Conservation (phyloP, 30 jellyfish, hydroid and myxozoan genomes). For the Sanderia malayensis region DNA sequence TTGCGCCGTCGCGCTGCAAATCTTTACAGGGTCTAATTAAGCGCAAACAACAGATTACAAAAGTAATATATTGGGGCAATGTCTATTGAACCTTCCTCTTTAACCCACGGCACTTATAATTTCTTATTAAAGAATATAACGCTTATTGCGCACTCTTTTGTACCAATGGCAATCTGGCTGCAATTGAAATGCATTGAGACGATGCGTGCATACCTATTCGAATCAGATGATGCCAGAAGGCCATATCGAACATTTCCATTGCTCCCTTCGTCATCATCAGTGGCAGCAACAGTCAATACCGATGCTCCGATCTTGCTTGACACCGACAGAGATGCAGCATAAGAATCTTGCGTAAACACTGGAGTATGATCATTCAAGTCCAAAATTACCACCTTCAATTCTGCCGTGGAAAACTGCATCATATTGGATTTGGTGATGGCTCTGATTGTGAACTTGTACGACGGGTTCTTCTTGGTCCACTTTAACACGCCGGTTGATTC, state of each 20-base stretch:
- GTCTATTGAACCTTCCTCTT: no score
- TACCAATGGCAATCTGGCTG: no score
- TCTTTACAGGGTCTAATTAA: no score
- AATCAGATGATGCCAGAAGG: slow-evolving; percentile 41
- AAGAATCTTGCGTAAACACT: slow-evolving; percentile 64
- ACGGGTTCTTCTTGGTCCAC: slow-evolving; percentile 78
- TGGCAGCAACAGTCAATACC: slow-evolving; percentile 59
- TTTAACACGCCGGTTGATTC: slow-evolving; percentile 35
- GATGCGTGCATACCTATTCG: slow-evolving; percentile 78
- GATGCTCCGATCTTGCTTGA: slow-evolving; percentile 52
- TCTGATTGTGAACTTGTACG: slow-evolving; percentile 61
- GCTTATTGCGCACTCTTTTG: no score
- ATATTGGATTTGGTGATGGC: slow-evolving; percentile 61
- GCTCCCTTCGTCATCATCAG: slow-evolving; percentile 75
- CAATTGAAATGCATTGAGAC: no score
- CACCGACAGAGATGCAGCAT: slow-evolving; percentile 65
- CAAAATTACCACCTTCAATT: slow-evolving; percentile 46
- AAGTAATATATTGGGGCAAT: no score
- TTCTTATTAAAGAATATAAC: no score
- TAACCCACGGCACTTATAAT: no score
- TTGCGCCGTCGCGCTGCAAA: no score
- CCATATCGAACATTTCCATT: slow-evolving; percentile 66
- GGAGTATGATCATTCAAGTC: slow-evolving; percentile 85
- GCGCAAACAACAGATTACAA: no score
- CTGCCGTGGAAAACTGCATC: slow-evolving; percentile 68